Conservation (phyloP, 1,140 invertebrate species). For the Diabrotica undecimpunctata region DNA sequence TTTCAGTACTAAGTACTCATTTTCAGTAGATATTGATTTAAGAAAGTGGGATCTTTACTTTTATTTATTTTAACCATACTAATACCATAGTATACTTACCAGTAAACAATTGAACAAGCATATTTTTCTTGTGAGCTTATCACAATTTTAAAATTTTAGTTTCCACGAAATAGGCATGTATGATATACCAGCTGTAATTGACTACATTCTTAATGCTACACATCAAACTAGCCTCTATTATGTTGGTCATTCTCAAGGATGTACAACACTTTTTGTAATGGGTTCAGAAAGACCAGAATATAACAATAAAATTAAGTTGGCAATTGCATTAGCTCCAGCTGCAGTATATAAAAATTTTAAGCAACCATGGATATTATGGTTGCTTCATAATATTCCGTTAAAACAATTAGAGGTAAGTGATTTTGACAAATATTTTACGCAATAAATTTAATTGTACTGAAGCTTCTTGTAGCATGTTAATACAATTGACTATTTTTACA, state of each 20-base stretch:
- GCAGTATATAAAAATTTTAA: slow-evolving; percentile 23
- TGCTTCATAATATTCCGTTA: background rate
- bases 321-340: slow-evolving; percentile 56
- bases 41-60: too few species aligned
- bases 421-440: background rate
- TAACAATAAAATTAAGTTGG: slow-evolving; percentile 51
- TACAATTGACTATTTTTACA: too few species aligned
- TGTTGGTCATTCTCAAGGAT: slow-evolving; percentile 61
- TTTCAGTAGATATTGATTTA: too few species aligned
- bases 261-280: slow-evolving; percentile 49
- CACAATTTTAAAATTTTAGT: slow-evolving; percentile 16
- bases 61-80: too few species aligned
- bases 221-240: slow-evolving; percentile 52
- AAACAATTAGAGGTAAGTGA: background rate
- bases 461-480: too few species aligned
- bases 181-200: slow-evolving; percentile 58
- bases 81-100: too few species aligned
- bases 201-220: slow-evolving; percentile 55
- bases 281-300: slow-evolving; percentile 52
- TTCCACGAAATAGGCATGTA: slow-evolving; percentile 49
- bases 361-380: background rate
- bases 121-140: too few species aligned
- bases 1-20: too few species aligned
- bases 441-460: too few species aligned
- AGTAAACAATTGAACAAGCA: too few species aligned